phyloP scores from a whole-genome alignment of 1,140 invertebrate species.

The Diachasmimorpha longicaudata region DNA sequence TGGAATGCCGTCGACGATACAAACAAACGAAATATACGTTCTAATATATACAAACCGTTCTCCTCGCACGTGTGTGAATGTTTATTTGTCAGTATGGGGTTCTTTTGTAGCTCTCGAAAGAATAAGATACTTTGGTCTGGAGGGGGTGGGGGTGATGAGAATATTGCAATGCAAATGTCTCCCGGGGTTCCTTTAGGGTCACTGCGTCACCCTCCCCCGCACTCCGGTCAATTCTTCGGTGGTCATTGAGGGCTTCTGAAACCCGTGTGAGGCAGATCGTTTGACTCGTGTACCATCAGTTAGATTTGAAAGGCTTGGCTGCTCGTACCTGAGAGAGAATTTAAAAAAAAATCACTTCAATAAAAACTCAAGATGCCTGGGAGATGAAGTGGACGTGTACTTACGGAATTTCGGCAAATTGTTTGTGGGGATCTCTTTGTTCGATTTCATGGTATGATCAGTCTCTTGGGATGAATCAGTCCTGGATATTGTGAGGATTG shows the following conservation, averaged over 20 bases:
- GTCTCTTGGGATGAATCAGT: background rate
- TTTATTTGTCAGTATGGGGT: conserved; percentile 7
- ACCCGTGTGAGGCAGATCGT: conserved; percentile 19
- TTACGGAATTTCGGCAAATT: background rate
- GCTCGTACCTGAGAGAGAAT: background rate
- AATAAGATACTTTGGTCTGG: background rate
- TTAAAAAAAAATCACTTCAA: background rate
- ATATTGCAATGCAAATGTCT: conserved; percentile 19
- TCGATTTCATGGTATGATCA: background rate
- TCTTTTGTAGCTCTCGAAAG: background rate
- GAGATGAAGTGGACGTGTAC: background rate
- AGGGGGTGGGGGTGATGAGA: background rate
- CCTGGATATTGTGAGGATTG: background rate
- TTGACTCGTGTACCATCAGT: conserved; percentile 8
- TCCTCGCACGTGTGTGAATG: conserved; percentile 25
- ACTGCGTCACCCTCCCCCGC: background rate
- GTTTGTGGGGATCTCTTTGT: background rate
- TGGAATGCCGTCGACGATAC: conserved; percentile 43
- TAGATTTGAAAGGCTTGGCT: conserved; percentile 7
- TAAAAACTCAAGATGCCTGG: background rate
- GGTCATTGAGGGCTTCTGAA: conserved; percentile 18
- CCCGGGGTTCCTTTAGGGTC: conserved; percentile 8
- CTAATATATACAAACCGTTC: conserved; percentile 27
- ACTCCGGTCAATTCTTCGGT: background rate
- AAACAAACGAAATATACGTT: conserved; percentile 41